These are phyloP conservation scores for Cydia amplana DNA, from an alignment of 1,140 invertebrate genomes.

Conservation along the genomic window DNA sequence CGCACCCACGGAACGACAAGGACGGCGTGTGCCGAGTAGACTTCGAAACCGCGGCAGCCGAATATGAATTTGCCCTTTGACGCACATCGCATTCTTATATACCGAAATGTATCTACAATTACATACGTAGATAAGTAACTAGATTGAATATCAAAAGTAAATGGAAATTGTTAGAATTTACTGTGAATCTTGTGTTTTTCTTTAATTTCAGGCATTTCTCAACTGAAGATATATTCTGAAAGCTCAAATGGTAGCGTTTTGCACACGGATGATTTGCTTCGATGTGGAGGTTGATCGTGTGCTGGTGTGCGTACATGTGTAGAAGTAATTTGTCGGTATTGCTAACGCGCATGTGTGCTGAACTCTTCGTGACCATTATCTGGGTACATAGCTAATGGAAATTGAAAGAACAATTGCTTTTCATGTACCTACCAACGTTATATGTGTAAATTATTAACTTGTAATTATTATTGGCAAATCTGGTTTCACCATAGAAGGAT, in stretches of 20 bases:
- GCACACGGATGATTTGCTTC: conserved; percentile 21
- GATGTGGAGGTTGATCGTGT: conserved; percentile 47
- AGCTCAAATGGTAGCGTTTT: conserved; percentile 4
- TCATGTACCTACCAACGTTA: background rate
- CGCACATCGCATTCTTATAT: conserved; percentile 31
- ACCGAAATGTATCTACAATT: conserved; percentile 27
- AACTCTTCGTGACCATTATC: conserved; percentile 38
- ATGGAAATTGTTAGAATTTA: background rate
- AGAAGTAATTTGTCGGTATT: conserved; percentile 34
- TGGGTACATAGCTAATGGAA: conserved; percentile 43
- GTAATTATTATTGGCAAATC: conserved; percentile 3
- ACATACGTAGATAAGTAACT: conserved; percentile 17
- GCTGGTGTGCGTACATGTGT: conserved; percentile 41
- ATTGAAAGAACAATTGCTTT: conserved; percentile 16
- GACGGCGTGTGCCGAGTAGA: background rate
- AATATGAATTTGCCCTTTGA: conserved; percentile 17
- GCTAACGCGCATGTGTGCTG: conserved; percentile 23
- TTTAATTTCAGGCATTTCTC: background rate
- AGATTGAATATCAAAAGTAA: conserved; percentile 17
- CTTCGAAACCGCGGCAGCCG: background rate
- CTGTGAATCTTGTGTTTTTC: background rate
- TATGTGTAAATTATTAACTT: conserved; percentile 11
- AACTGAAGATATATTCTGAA: background rate
- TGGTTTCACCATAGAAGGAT: background rate
- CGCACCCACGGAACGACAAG: background rate